Evolutionary conservation across 2,888 invertebrate species (phyloP), one percentile per base, ranked within the genome.

Genomic region (Sinelater perroti): DNA sequence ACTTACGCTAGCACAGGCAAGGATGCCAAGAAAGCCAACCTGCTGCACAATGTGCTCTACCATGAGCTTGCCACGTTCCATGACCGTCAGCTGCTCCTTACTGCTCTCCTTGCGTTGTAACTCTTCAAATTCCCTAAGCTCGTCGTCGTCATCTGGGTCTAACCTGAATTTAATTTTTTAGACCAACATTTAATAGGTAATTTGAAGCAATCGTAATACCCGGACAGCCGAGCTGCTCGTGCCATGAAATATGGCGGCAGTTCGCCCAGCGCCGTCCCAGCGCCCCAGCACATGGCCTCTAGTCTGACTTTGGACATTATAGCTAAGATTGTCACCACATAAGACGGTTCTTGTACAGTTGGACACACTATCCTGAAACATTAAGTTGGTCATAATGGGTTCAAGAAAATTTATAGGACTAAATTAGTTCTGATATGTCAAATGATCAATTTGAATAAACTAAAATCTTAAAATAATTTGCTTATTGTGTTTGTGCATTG

Each of bases 181-280:
- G 13, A 3, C 8, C 16, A n/a, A n/a, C n/a, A n/a, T n/a, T n/a
- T n/a, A n/a, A n/a, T n/a, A n/a, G n/a, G n/a, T n/a, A n/a, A n/a
- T n/a, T n/a, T 20, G 10, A n/a, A 18, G 10, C 4, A 24, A 26
- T 6, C 66, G n/a, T n/a, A n/a, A 65, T 67, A 76, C 73, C 78
- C 84, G 0, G 88, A 88, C 1, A 91, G 81, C 6, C 93, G 79
- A 0, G 93, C 92, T 2, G 98, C 97, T 60, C 95, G 83, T n/a
- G 99, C 99, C 97, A 99, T 97, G 80, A 99, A 99, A 83, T 99
- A 99, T 0, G 99, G 99, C 2, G 99, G 99, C 65, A 99, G 79
- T 77, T 99, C 99, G 0, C 99, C 99, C n/a, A 99, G 82, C 0
- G 99, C 99, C 0, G 99, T 99, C 2, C 99, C 95, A 14, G 92